phyloP scores from a whole-genome alignment of 1,140 invertebrate genomes.

The Bombus picipes region DNA sequence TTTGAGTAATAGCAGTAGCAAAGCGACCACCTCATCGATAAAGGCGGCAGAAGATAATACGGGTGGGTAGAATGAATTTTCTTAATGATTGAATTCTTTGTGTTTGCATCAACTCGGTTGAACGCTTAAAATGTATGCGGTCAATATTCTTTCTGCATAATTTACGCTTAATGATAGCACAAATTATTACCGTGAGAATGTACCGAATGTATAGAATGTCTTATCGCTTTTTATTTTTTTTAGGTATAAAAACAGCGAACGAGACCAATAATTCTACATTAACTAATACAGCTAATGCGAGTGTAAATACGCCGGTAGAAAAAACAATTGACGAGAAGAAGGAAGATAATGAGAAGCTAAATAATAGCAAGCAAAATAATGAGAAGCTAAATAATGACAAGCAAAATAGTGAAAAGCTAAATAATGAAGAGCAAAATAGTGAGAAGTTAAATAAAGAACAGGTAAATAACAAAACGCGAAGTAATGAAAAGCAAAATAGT shows the following conservation, averaged over 20 bases:
- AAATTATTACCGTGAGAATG: neutral
- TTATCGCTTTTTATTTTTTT: neutral
- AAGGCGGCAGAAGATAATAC: neutral
- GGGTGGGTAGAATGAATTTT: conserved; percentile 22
- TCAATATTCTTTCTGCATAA: neutral
- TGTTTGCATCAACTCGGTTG: neutral
- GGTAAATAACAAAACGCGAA: too few relatives aligned
- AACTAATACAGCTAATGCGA: neutral
- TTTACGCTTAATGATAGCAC: neutral
- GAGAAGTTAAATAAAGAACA: too few relatives aligned
- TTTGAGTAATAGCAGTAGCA: neutral
- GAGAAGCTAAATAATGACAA: too few relatives aligned
- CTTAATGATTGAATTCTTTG: neutral
- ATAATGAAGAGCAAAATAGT: neutral
- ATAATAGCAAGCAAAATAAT: neutral
- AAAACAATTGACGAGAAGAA: neutral
- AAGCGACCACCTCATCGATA: neutral
- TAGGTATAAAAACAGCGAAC: neutral
- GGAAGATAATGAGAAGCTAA: neutral
- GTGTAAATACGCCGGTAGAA: neutral
- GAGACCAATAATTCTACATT: too few relatives aligned
- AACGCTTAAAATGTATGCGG: too few relatives aligned
- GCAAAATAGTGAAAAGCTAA: too few relatives aligned
- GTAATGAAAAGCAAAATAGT: too few relatives aligned
- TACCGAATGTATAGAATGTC: neutral